A percentile compares a stretch with the other conserved stretches of the same genome.
Conservation (phyloP, 2,797 vertebrate genomes). For the Pseudochirops corinnae region DNA sequence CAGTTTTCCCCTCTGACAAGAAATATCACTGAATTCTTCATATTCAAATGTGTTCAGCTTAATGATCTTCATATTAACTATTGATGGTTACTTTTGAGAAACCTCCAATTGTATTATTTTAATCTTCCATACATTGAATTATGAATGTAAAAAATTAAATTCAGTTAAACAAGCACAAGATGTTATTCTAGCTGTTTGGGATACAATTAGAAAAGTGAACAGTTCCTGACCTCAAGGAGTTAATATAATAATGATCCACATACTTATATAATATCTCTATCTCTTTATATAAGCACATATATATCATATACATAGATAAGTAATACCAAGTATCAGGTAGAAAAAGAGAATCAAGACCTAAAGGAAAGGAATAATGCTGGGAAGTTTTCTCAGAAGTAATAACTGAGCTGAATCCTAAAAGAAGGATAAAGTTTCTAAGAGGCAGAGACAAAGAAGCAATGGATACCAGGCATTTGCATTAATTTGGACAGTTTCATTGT, state of each 20-base stretch:
- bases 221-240: background rate
- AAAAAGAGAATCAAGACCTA: background rate
- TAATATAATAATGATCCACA: background rate
- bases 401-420: background rate
- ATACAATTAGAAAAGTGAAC: background rate
- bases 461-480: background rate
- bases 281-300: background rate
- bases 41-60: background rate
- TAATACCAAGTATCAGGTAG: background rate
- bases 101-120: background rate
- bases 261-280: background rate
- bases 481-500: background rate
- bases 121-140: background rate
- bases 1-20: background rate
- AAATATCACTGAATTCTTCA: background rate
- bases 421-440: background rate
- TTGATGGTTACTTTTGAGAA: background rate
- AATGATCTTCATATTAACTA: background rate
- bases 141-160: background rate
- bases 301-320: background rate
- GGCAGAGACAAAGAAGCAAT: background rate
- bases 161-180: background rate
- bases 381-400: background rate
- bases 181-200: background rate
- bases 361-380: background rate